phyloP scores from a whole-genome alignment of 92 coral and sea anemone species.

The Pocillopora meandrina region DNA sequence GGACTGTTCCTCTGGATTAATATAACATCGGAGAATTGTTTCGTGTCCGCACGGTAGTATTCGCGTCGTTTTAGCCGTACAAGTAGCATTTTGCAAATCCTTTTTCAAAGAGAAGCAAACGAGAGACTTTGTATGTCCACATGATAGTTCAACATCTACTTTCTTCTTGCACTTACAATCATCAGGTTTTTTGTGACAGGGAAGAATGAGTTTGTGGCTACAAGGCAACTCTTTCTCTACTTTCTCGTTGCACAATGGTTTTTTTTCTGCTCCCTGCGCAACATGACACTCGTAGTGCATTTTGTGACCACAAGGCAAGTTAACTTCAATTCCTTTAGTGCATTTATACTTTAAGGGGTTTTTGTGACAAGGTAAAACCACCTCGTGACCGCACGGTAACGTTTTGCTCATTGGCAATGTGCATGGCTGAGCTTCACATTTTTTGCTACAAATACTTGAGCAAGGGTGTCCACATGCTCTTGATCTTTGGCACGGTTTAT shows the following conservation, averaged over 20 bases:
- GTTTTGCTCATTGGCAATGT: constrained; percentile 15
- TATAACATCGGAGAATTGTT: constrained; percentile 32
- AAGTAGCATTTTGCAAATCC: background rate
- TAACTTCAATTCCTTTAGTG: background rate
- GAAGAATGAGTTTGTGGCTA: constrained; percentile 22
- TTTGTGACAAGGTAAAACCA: constrained; percentile 18
- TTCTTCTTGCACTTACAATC: background rate
- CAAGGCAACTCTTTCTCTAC: constrained; percentile 39
- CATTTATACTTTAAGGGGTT: background rate
- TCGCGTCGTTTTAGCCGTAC: background rate
- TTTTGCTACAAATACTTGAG: constrained; percentile 14
- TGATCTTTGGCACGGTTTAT: constrained; percentile 40
- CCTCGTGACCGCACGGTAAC: constrained; percentile 63
- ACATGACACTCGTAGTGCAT: constrained; percentile 17
- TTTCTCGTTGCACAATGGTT: constrained; percentile 16
- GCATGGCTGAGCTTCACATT: constrained; percentile 34
- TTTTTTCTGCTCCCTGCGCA: constrained; percentile 11
- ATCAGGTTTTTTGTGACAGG: constrained; percentile 14
- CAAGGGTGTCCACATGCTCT: constrained; percentile 54
- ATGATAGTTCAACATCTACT: constrained; percentile 8
- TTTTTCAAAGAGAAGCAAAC: constrained; percentile 1
- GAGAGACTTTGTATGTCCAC: constrained; percentile 25
- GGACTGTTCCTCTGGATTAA: background rate
- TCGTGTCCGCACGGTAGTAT: constrained; percentile 44
- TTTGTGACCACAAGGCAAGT: constrained; percentile 15